Base-by-base conservation (phyloP, 2,113 vertebrate genomes). In the Oncorhynchus mykiss region DNA sequence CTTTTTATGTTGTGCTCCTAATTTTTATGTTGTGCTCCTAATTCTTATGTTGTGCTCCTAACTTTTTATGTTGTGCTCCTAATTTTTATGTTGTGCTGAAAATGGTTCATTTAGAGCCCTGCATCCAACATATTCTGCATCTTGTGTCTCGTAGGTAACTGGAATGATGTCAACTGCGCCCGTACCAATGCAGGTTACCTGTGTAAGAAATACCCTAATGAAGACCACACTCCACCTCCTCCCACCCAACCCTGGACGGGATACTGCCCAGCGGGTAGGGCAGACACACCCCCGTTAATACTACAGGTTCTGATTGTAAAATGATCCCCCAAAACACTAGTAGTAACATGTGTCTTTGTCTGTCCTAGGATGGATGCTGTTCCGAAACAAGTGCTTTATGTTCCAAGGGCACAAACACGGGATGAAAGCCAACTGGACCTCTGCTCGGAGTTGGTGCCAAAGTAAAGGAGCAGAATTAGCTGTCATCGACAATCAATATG, bases 81-180 rank as follows among this genome's bases (percentile, higher is more conserved):
- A 29, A 29, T 11, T 45, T 11, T 45, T 7, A 27, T 27, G 27
- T 27, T 27, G 27, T 27, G 27, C 0, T 45, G 39, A 45, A 45
- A 11, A 45, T 9, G 2, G 9, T 45, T 45, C 0, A 45, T 11
- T 45, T 45, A 45, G 39, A 11, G 39, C 2, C 39, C 39, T 45
- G 39, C 9, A 11, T 45, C 9, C 39, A 45, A 45, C 39, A 45
- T 45, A 45, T 11, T 45, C 39, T 39, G 31, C 7, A 9, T 64
- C 6, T 67, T 45, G 7, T 62, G 6, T 27, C 14, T 70, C 51
- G 12, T 29, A 93, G 93, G 93, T 51, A 83, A 81, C 2, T 94
- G 93, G 93, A 93, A 94, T 22, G 93, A 94, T 70, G 91, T 85
- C 25, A 94, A 94, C 85, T 94, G 93, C 22, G 93, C 93, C 24